Percentiles rank a stretch among this genome's conserved stretches.
Evolutionary conservation across 2,797 vertebrate species (phyloP).

Genomic region (Manis crassicaudata): DNA sequence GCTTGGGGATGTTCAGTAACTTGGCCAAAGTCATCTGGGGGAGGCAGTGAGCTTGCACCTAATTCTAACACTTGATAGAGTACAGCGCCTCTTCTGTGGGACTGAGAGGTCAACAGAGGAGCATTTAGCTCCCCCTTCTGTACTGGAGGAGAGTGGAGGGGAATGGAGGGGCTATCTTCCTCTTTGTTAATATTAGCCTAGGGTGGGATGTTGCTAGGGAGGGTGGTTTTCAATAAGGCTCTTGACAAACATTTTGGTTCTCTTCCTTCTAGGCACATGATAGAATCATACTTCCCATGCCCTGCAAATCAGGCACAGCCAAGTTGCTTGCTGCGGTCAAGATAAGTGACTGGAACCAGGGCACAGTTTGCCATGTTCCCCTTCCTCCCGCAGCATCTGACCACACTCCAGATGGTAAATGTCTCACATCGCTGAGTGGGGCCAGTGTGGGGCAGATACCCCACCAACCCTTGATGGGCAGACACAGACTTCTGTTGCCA

Average conservation of each 20-base stretch:
- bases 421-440: background rate
- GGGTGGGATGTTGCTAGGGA: too few relatives aligned
- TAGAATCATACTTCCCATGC: background rate
- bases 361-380: fast-evolving
- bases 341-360: background rate
- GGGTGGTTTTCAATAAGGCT: too few relatives aligned
- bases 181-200: background rate
- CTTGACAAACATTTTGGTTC: background rate
- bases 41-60: background rate
- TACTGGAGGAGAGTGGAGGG: fast-evolving
- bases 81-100: background rate
- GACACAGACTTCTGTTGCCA: background rate
- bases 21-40: background rate
- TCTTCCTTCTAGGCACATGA: background rate
- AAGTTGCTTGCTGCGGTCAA: background rate
- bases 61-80: background rate
- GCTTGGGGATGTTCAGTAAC: background rate
- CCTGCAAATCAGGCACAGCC: background rate
- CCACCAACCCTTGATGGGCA: background rate
- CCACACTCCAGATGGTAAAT: too few relatives aligned
- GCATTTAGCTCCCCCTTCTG: background rate
- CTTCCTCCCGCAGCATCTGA: background rate
- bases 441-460: too few relatives aligned
- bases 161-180: fast-evolving
- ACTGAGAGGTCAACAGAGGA: background rate